Percentiles rank a stretch among this genome's conserved stretches.
These are phyloP conservation scores for Tenodera sinensis DNA, from an alignment of 2,888 invertebrate genomes.

Conservation along the genomic window DNA sequence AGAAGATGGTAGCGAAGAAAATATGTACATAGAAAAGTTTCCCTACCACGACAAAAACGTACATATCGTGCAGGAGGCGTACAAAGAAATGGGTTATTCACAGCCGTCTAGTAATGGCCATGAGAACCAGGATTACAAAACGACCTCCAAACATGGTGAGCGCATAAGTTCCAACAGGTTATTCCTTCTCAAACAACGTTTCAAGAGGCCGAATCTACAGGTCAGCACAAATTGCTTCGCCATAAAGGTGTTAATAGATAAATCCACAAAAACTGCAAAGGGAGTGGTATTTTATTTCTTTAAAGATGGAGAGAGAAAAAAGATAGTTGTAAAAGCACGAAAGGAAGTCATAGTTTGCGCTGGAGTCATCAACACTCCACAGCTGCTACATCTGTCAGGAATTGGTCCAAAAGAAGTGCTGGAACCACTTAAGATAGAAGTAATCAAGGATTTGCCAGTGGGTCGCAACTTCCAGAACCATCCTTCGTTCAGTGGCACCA, in stretches of 20 bases:
- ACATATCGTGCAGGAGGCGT: background rate
- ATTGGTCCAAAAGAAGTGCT: background rate
- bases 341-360: background rate
- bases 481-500: background rate
- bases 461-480: background rate
- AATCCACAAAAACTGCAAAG: background rate
- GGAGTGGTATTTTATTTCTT: background rate
- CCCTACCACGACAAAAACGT: background rate
- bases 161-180: background rate
- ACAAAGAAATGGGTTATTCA: background rate
- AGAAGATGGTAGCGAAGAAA: background rate
- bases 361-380: background rate
- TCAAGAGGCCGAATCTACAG: background rate
- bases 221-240: too few species aligned
- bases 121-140: background rate
- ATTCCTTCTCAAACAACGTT: background rate
- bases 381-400: background rate
- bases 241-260: background rate
- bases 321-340: background rate
- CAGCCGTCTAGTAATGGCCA: background rate
- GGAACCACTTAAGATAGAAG: background rate
- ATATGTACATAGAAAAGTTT: background rate
- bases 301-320: background rate
- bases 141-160: background rate
- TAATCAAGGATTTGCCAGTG: background rate